A percentile compares a stretch with the other conserved stretches of the same genome.
phyloP scores from a whole-genome alignment of 30 jellyfish, hydroid and myxozoan species.

The Mastigias papua region DNA sequence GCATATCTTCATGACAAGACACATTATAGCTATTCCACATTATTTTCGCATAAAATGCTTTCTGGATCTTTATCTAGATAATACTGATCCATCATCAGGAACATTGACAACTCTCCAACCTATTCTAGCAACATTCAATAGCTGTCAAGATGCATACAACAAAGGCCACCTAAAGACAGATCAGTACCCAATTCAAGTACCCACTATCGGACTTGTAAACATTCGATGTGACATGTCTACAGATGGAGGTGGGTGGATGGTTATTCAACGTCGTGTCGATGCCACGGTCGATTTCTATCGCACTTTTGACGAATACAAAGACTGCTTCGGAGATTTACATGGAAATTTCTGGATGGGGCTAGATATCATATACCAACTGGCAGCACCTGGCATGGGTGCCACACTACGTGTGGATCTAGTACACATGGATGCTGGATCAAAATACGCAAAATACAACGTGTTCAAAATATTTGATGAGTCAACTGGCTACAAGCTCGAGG shows the following conservation, averaged over 20 bases:
- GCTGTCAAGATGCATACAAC: slow-evolving; percentile 2
- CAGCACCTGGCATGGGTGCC: not conserved
- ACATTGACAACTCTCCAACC: not conserved
- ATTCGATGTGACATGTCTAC: slow-evolving; percentile 44
- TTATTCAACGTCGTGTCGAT: slow-evolving; percentile 40
- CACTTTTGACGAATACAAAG: slow-evolving; percentile 30
- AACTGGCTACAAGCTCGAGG: not conserved
- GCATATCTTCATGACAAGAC: too few relatives aligned
- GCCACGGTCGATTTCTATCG: slow-evolving; percentile 15
- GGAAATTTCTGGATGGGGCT: slow-evolving; percentile 69
- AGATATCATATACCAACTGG: slow-evolving; percentile 18
- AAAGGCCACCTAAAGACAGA: not conserved
- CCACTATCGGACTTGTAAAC: not conserved
- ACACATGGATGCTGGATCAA: not conserved
- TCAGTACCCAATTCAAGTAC: not conserved
- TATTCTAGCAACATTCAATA: not conserved
- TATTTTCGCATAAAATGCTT: too few relatives aligned
- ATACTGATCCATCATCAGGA: not conserved
- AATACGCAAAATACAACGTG: not conserved
- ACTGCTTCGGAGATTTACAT: slow-evolving; percentile 41
- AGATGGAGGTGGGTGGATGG: slow-evolving; percentile 46
- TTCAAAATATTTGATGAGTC: slow-evolving; percentile 11
- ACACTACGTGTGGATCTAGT: slow-evolving; percentile 2
- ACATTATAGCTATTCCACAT: too few relatives aligned
- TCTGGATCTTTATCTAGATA: too few relatives aligned